Percentiles rank a stretch among this genome's conserved stretches.
These are phyloP conservation scores for Colletes latitarsis DNA, from an alignment of 1,140 invertebrate species.

Conservation along the genomic window DNA sequence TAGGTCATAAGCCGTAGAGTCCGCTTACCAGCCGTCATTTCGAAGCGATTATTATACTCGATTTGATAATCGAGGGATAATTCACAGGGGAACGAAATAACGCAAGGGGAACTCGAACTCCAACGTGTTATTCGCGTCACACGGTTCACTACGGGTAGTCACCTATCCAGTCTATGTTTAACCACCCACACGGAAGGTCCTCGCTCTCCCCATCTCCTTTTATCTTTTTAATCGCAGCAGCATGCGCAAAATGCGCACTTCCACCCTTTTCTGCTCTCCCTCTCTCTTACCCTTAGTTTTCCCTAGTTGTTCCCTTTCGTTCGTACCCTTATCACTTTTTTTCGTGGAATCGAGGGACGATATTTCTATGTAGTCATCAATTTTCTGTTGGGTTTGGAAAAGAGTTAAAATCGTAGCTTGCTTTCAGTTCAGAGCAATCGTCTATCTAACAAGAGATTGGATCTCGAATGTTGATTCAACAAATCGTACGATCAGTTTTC, in stretches of 20 bases:
- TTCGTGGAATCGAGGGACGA: neutral
- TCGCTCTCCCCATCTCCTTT: constrained; percentile 1
- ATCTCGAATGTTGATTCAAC: neutral
- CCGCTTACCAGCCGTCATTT: constrained; percentile 57
- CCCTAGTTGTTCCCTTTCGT: neutral
- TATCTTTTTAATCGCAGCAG: constrained; percentile 42
- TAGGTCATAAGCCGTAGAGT: neutral
- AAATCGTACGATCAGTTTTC: too few species aligned
- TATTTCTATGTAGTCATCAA: neutral
- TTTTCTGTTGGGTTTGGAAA: neutral
- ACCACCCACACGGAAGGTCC: constrained; percentile 19
- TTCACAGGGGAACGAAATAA: neutral
- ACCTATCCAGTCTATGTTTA: neutral
- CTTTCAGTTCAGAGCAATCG: too few species aligned
- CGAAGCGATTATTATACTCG: neutral
- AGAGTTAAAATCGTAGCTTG: too few species aligned
- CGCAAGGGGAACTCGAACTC: neutral
- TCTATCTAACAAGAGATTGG: too few species aligned
- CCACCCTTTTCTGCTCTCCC: constrained; percentile 27
- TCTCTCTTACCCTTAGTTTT: neutral
- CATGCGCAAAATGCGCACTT: constrained; percentile 54
- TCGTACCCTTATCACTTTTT: neutral
- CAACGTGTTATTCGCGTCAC: constrained; percentile 36
- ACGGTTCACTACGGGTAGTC: constrained; percentile 23
- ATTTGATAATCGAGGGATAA: neutral